Base-by-base conservation (phyloP, 2,797 vertebrate genomes). In the Pantherophis alleghaniensis region DNA sequence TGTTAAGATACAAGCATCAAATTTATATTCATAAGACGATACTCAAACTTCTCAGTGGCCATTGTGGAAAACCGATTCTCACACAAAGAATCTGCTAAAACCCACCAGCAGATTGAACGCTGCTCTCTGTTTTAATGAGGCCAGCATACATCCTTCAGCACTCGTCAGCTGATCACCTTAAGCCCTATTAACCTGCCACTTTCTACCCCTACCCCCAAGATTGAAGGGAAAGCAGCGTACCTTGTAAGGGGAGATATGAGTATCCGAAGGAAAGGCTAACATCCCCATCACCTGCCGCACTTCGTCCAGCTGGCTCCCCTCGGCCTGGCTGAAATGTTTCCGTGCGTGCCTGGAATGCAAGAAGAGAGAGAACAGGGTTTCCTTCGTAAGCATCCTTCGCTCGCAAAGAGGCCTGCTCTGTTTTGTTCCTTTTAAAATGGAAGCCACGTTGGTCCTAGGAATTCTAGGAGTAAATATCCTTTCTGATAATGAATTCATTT, bases 271-370 rank as follows among this genome's bases (percentile, higher is more conserved):
- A 96, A 99, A 99, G 92, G 99, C 99, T 97, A 99, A 97, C 99
- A 99, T 99, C 93, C 99, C 99, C 99, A 99, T 99, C 98, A 99
- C 99, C 97, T 99, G 99, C 93, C 99, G 98, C 87, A 99, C 99
- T 96, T 99, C 99, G 91, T 99, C 99, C 98, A 99, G 94, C 97
- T 99, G 99, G 92, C 99, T 99, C 0, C 99, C 99, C 94, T 99
- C 99, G 42, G 99, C 99, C 97, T 99, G 99, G 95, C 99, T 99
- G 98, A 99, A 99, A 96, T 99, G 99, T 96, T 99, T 99, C 94
- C 99, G 98, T 26, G 99, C 99, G 93, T 99, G 99, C 98, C 99
- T 99, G 94, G 92, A 95, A 96, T 0, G 95, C 1, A 95, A 28
- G 94, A 90, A 11, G 32, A 1, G 11, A 24, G 28, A 91, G 6